Percentiles rank a stretch among this genome's conserved stretches.
Evolutionary conservation across 35 echinoderm and acorn worm species (phyloP).

Genomic region (Antedon bifida): DNA sequence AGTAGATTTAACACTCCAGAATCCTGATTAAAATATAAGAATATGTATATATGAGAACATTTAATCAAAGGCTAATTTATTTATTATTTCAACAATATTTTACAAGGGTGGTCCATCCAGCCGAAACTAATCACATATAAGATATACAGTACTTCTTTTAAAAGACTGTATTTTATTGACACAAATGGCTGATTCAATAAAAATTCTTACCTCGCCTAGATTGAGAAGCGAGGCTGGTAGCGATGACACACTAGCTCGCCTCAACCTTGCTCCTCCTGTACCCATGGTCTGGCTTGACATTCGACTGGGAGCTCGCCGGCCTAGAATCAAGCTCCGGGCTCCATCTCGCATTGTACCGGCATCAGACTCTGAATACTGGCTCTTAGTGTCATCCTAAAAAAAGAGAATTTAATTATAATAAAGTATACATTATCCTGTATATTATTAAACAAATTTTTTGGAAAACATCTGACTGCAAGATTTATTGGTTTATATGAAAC

Average conservation of each 20-base stretch:
- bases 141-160: too few species aligned
- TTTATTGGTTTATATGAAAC: too few species aligned
- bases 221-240: slow-evolving; percentile 85
- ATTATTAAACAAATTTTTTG: too few species aligned
- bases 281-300: slow-evolving; percentile 86
- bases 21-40: slow-evolving; percentile 32
- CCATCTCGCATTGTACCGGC: neutral
- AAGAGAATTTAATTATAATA: neutral
- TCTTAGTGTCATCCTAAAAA: slow-evolving; percentile 77
- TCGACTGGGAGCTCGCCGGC: slow-evolving; percentile 58
- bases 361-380: slow-evolving; percentile 62
- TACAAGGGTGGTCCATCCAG: too few species aligned
- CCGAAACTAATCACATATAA: too few species aligned
- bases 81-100: too few species aligned
- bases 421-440: too few species aligned
- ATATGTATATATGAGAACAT: too few species aligned
- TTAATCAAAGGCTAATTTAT: too few species aligned
- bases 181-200: too few species aligned
- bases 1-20: slow-evolving; percentile 68
- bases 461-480: too few species aligned
- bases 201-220: slow-evolving; percentile 90
- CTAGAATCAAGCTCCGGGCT: neutral
- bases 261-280: slow-evolving; percentile 32
- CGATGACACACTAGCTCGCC: slow-evolving; percentile 78
- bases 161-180: too few species aligned